These are phyloP conservation scores for Diarsia rubi DNA, from an alignment of 2,888 invertebrate species.

Conservation along the genomic window DNA sequence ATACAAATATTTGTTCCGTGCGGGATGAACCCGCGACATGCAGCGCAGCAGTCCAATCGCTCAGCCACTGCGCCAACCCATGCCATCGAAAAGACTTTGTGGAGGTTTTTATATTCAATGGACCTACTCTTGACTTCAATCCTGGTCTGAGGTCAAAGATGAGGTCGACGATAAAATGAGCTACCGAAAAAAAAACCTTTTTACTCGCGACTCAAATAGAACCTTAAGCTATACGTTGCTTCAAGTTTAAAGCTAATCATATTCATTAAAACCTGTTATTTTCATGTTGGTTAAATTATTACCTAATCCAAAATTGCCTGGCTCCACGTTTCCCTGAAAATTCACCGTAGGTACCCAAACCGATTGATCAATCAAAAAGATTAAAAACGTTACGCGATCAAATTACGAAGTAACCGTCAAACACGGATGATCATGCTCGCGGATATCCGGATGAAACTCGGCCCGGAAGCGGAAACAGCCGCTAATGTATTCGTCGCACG, in stretches of 20 bases:
- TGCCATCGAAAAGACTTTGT: too few relatives aligned
- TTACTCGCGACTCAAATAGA: too few relatives aligned
- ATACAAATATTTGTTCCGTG: too few relatives aligned
- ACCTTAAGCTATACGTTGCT: neutral
- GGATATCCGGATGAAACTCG: constrained; percentile 78
- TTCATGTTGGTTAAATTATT: neutral
- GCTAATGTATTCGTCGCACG: constrained; percentile 87
- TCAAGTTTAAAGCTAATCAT: neutral
- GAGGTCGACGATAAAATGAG: too few relatives aligned
- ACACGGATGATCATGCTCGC: constrained; percentile 79
- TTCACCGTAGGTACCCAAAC: constrained; percentile 14
- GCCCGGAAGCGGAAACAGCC: constrained; percentile 72
- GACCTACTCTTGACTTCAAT: too few relatives aligned
- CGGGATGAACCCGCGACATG: too few relatives aligned
- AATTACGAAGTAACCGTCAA: constrained; percentile 74
- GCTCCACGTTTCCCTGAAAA: neutral
- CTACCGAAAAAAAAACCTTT: too few relatives aligned
- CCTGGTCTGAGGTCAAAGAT: too few relatives aligned
- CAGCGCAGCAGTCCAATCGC: too few relatives aligned
- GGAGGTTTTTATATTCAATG: neutral
- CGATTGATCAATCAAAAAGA: constrained; percentile 65
- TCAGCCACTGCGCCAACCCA: too few relatives aligned
- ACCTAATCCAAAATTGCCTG: neutral
- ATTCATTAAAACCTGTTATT: neutral
- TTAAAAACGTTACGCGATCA: constrained; percentile 73